Conservation (phyloP, 2,888 invertebrate genomes). For the Spilarctia lutea region DNA sequence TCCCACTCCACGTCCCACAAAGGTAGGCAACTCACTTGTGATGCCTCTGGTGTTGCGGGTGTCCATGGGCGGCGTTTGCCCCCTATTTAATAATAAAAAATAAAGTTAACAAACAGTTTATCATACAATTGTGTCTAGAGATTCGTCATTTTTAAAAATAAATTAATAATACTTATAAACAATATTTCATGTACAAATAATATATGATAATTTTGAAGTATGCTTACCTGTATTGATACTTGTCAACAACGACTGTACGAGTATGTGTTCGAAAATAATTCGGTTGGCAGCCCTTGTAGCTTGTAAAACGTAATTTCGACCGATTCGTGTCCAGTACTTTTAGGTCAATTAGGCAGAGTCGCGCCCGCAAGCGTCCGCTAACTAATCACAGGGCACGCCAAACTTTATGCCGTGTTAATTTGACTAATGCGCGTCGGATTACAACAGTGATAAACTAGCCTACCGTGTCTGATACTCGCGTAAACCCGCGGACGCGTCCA, state of each 20-base stretch:
- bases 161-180: not conserved
- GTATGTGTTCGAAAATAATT: not conserved
- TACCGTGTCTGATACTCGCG: constrained; percentile 61
- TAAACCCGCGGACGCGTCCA: constrained; percentile 61
- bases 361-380: constrained; percentile 71
- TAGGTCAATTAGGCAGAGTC: constrained; percentile 86
- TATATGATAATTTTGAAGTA: not conserved
- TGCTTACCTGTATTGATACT: not conserved
- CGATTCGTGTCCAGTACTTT: constrained; percentile 86
- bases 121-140: too few relatives aligned
- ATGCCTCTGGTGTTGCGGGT: too few relatives aligned
- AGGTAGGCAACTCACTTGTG: too few relatives aligned
- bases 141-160: not conserved
- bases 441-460: constrained; percentile 75
- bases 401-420: constrained; percentile 86
- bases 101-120: too few relatives aligned
- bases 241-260: not conserved
- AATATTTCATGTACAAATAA: not conserved
- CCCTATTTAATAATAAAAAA: too few relatives aligned
- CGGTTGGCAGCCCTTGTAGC: constrained; percentile 69
- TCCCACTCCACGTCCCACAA: too few relatives aligned
- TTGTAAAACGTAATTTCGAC: constrained; percentile 78
- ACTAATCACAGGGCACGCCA: constrained; percentile 83
- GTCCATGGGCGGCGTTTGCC: too few relatives aligned
- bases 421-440: constrained; percentile 84